Base-by-base conservation (phyloP, 1,140 invertebrate species). In the Drosophila nigrodunni region DNA sequence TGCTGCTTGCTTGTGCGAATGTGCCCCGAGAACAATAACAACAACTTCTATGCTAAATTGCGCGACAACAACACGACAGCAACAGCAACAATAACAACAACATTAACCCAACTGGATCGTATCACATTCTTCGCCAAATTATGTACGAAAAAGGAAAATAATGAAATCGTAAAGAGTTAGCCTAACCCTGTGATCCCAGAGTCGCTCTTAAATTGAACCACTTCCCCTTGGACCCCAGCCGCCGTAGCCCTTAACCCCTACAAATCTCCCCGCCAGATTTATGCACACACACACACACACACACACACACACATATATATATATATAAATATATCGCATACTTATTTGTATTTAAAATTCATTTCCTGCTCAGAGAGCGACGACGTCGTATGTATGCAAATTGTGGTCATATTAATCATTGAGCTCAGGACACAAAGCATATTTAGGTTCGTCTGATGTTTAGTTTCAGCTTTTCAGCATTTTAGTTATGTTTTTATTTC, bases 111-210 rank as follows among this genome's bases (percentile, higher is more conserved):
- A 49, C 41, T 39, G 69, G 52, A 72, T 80, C 82, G 79, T 60
- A 75, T 49, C 80, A 64, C 80, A 82, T 83, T 87, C 83, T 74
- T 86, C 69, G 78, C 41, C 82, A 86, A 86, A 86, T 86, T 86
- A 86, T 86, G 75, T 86, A 81, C 82, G 71, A 85, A 76, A 85
- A 69, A 80, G 77, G 58, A 83, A 89, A 89, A 87, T 88, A 87
- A 87, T 87, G 83, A 87, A 87, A 87, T 87, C 83, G 83, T 88
- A 88, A 88, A 88, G 83, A 87, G 83, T 83, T 87, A 80, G 74
- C 37, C 54, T 57, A 57, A 57, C 54, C 54, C 54, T 13, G 10
- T 13, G 54, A 41, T 57, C 54, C 54, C 80, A 73, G 68, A 62
- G 66, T 62, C 44, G 37, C 47, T 64, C 47, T 15, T 54, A 64